Evolutionary conservation across 2,113 vertebrate species (phyloP), one percentile per base, ranked within the genome.

Genomic region (Hemichromis elongatus): DNA sequence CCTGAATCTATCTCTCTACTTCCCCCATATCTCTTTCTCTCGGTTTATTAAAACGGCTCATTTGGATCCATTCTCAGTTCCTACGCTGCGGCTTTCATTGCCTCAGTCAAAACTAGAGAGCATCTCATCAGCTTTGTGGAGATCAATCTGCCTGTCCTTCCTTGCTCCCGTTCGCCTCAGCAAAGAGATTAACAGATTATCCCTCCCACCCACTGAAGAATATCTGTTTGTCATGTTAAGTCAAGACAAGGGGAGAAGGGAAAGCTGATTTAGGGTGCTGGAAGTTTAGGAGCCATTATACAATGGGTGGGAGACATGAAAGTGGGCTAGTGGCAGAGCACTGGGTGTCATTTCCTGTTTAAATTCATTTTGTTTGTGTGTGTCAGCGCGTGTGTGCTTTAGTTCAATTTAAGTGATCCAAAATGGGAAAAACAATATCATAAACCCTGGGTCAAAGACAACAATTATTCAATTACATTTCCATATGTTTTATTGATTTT

Each of bases 121-220:
- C 57, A 59, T 86, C 89, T 86, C 85, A 84, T 89, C 80, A 84
- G 80, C 80, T 85, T 89, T 88, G 73, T 75, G 63, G 77, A 86
- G 75, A 90, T 90, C 89, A 87, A 53, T 89, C 83, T 81, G 61
- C 59, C 75, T 35, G 54, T 86, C 84, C 79, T 81, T 77, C 63
- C 75, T 19, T 63, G 73, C 79, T 77, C 45, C 50, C 73, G 30
- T 81, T 90, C 56, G 54, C 81, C 33, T 81, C 79, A 6, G 83
- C 52, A 79, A 63, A 83, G 81, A 89, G 86, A 89, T 91, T 86
- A 90, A 89, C 82, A 84, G 84, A 90, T 90, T 79, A 88, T 90
- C 61, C 26, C 61, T 82, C 81, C 84, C 53, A 73, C 79, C 57
- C 66, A 53, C 57, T 21, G 37, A 73, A 83, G 54, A 88, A 52